Conservation (phyloP, 2,113 vertebrate species). For the Urocynchramus pylzowi region DNA sequence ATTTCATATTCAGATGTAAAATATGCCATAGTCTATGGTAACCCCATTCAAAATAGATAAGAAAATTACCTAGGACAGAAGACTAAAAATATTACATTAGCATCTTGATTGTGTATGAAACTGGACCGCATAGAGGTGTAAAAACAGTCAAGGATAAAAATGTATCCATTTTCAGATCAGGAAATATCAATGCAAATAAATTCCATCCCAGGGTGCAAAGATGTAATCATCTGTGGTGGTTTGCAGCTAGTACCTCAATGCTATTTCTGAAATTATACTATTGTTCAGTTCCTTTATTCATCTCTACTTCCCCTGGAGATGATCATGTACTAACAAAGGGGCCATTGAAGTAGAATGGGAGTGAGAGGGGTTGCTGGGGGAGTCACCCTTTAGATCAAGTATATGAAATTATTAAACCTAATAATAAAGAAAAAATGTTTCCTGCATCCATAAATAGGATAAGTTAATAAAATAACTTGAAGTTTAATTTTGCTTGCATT, state of each 20-base stretch:
- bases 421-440: background rate
- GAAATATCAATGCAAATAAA: background rate
- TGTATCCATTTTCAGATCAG: background rate
- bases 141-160: background rate
- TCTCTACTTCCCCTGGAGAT: background rate
- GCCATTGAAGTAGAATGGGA: background rate
- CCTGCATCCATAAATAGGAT: background rate
- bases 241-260: background rate
- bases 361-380: background rate
- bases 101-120: conserved; percentile 10
- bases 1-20: background rate
- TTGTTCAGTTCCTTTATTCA: background rate
- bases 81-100: conserved; percentile 2
- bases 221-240: background rate
- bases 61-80: background rate
- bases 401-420: background rate
- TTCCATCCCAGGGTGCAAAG: background rate
- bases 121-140: background rate
- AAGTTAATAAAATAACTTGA: background rate
- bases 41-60: background rate
- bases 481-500: background rate
- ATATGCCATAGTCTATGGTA: background rate
- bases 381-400: background rate
- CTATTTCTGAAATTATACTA: background rate
- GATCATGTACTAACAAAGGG: background rate